These are phyloP conservation scores for Rattus rattus DNA, from an alignment of 2,113 vertebrate genomes.

Conservation along the genomic window DNA sequence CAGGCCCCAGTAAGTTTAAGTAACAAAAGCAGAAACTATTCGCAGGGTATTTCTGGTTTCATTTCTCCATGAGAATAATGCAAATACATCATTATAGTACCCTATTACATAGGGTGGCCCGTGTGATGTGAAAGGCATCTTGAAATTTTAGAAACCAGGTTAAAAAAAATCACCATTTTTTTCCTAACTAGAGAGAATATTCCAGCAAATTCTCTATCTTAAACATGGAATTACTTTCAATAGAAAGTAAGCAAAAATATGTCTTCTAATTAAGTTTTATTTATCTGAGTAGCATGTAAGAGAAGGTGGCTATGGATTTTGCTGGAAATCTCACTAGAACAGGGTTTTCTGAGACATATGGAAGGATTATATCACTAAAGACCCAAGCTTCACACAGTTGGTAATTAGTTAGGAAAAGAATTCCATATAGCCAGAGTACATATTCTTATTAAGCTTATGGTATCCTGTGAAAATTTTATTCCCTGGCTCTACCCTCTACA, in stretches of 20 bases:
- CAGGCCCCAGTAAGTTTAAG: not conserved
- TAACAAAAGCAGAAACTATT: not conserved
- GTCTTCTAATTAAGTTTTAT: not conserved
- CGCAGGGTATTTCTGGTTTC: not conserved
- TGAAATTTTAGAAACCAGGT: not conserved
- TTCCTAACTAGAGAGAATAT: not conserved
- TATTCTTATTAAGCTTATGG: not conserved
- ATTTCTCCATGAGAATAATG: not conserved
- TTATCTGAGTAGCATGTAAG: not conserved
- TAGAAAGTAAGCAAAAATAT: not conserved
- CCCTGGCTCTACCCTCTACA: not conserved
- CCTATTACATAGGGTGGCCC: not conserved
- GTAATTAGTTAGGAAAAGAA: not conserved
- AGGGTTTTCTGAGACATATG: not conserved
- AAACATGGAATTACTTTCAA: not conserved
- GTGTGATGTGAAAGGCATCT: not conserved
- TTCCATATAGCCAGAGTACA: not conserved
- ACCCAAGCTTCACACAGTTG: not conserved
- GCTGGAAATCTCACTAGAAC: not conserved
- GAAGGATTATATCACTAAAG: too few relatives aligned
- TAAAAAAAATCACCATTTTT: not conserved
- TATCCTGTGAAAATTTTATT: not conserved
- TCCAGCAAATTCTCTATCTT: not conserved
- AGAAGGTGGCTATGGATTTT: not conserved
- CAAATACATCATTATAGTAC: not conserved